Evolutionary conservation across 2,113 vertebrate species (phyloP).

Genomic region (Bagarius yarrelli): DNA sequence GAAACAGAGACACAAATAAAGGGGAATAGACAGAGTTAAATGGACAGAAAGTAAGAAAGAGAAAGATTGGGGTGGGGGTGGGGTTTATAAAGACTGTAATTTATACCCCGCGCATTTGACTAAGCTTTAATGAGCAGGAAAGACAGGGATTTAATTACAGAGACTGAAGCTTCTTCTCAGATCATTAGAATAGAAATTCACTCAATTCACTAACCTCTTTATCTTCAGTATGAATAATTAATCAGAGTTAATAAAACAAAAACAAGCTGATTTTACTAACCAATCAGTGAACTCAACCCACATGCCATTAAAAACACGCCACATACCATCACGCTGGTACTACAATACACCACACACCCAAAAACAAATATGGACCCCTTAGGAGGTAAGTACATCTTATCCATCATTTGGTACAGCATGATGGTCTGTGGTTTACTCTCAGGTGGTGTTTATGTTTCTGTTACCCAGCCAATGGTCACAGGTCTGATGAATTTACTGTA

Average conservation of each 20-base stretch:
- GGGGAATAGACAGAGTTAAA: conserved; percentile 4
- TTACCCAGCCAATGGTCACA: no score
- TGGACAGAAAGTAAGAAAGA: neutral
- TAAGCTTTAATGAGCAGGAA: conserved; percentile 39
- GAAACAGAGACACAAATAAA: no score
- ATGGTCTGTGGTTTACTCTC: no score
- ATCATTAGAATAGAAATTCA: neutral
- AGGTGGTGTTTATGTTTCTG: no score
- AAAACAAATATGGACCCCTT: no score
- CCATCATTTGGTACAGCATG: no score
- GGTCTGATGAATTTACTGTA: no score
- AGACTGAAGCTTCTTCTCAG: conserved; percentile 56
- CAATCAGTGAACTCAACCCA: neutral
- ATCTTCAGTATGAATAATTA: neutral
- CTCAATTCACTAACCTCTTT: neutral
- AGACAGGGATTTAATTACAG: conserved; percentile 63
- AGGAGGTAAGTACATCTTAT: no score
- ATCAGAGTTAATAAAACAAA: neutral
- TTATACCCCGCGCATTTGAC: conserved; percentile 53
- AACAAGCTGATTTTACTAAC: neutral
- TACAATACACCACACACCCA: no score
- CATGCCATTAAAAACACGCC: no score
- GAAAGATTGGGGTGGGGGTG: conserved; percentile 8
- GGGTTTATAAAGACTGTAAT: conserved; percentile 61
- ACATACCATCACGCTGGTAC: no score